These are phyloP conservation scores for Cladorhizidae sp. DNA, from an alignment of 37 sponge, comb jelly and placozoan species.

Conservation along the genomic window DNA sequence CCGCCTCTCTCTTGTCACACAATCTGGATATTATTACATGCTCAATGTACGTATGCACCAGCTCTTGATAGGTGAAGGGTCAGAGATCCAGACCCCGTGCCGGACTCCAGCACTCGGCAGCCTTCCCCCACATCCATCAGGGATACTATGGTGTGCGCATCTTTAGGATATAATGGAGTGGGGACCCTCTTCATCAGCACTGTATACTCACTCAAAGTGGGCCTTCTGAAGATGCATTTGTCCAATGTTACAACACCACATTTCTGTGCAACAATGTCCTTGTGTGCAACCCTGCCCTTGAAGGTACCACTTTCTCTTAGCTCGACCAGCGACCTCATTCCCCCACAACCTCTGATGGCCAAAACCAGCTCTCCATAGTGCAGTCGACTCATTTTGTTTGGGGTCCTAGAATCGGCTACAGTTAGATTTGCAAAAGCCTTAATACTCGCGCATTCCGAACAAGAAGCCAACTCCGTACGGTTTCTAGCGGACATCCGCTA, in stretches of 20 bases:
- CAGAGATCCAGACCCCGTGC: constrained; percentile 74
- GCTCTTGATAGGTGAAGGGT: constrained; percentile 73
- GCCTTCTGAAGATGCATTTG: constrained; percentile 28
- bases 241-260: background rate
- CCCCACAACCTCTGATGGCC: background rate
- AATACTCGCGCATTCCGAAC: no score
- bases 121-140: constrained; percentile 65
- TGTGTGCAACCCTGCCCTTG: background rate
- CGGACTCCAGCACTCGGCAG: constrained; percentile 62
- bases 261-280: constrained; percentile 1
- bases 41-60: constrained; percentile 34
- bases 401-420: no score
- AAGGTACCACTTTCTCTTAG: constrained; percentile 11
- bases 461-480: no score
- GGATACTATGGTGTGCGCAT: constrained; percentile 29
- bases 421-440: no score
- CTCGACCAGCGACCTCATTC: constrained; percentile 13
- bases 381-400: background rate
- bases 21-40: no score
- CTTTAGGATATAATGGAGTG: constrained; percentile 67
- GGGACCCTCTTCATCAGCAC: constrained; percentile 58
- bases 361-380: constrained; percentile 10
- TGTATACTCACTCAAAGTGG: constrained; percentile 66
- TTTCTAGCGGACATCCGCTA: no score
- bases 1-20: background rate